phyloP scores from a whole-genome alignment of 2,113 vertebrate species.

The Phoxinus phoxinus region DNA sequence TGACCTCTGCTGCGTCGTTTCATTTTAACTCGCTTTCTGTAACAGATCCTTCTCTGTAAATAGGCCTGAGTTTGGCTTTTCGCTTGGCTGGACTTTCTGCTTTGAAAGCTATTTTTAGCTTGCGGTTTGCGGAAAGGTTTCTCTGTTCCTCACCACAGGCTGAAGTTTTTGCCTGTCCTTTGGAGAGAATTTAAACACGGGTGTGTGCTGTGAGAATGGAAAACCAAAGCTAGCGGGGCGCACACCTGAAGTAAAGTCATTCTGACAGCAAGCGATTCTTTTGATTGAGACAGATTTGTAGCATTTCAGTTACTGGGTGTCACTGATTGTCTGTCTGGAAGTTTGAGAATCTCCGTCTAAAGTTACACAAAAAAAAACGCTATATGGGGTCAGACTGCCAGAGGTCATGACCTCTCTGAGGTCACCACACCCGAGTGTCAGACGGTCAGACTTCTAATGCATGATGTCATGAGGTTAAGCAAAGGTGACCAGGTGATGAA shows the following conservation, averaged over 20 bases:
- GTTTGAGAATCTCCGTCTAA: slow-evolving; percentile 48
- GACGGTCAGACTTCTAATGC: background rate
- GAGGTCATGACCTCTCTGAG: slow-evolving; percentile 44
- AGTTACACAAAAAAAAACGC: slow-evolving; percentile 12
- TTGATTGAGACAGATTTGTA: slow-evolving; percentile 20
- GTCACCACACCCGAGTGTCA: slow-evolving; percentile 21
- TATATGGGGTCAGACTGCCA: slow-evolving; percentile 4
- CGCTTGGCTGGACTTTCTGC: slow-evolving; percentile 52
- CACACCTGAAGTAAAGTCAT: slow-evolving; percentile 28
- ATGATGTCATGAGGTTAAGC: slow-evolving; percentile 33
- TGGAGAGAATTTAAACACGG: slow-evolving; percentile 35
- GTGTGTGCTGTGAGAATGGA: slow-evolving; percentile 49
- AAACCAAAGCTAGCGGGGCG: slow-evolving; percentile 31
- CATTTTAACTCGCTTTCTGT: slow-evolving; percentile 44
- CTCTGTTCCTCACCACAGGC: slow-evolving; percentile 55
- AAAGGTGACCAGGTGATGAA: slow-evolving; percentile 22
- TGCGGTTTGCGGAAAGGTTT: slow-evolving; percentile 56
- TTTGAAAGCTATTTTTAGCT: slow-evolving; percentile 61
- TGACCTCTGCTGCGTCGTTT: slow-evolving; percentile 1
- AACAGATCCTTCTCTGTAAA: slow-evolving; percentile 52
- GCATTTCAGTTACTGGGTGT: slow-evolving; percentile 38
- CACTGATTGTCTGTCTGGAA: slow-evolving; percentile 27
- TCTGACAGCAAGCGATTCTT: background rate
- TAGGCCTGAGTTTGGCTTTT: slow-evolving; percentile 57
- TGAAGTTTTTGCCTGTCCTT: slow-evolving; percentile 42